phyloP scores from a whole-genome alignment of 2,797 vertebrate species.

The Neostethus bicornis region DNA sequence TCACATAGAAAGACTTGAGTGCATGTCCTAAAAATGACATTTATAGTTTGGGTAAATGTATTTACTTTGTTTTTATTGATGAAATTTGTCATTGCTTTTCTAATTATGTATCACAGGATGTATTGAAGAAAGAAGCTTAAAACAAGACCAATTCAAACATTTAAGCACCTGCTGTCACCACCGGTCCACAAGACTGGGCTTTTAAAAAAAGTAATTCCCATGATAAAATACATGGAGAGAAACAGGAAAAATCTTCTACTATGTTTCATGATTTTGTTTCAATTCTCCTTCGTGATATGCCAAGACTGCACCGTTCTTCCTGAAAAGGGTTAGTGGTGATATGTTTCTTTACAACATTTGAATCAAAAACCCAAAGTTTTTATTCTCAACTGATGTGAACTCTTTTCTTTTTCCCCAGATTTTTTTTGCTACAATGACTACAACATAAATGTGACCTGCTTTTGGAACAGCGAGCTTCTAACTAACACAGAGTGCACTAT shows the following conservation, averaged over 20 bases:
- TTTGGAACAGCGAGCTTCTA: slow-evolving; percentile 6
- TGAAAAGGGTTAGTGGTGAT: background rate
- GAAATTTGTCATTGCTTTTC: too few species aligned
- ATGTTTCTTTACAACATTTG: too few species aligned
- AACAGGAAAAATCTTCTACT: background rate
- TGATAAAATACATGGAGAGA: slow-evolving; percentile 28
- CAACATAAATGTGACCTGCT: background rate
- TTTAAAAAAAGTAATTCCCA: background rate
- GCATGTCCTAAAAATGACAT: too few species aligned
- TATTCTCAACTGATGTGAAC: background rate
- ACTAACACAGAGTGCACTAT: background rate
- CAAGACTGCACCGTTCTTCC: rapidly evolving
- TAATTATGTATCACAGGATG: too few species aligned
- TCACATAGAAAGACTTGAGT: too few species aligned
- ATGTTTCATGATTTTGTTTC: slow-evolving; percentile 13
- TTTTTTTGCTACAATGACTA: slow-evolving; percentile 11
- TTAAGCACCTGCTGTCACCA: too few species aligned
- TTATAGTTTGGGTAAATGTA: too few species aligned
- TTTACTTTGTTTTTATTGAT: too few species aligned
- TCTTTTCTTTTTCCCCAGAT: background rate
- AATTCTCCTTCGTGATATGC: rapidly evolving
- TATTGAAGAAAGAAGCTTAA: too few species aligned
- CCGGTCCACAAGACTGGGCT: too few species aligned
- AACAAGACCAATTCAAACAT: too few species aligned
- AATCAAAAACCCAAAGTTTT: background rate